phyloP scores from a whole-genome alignment of 2,797 vertebrate genomes.

The Xerus rutilus region DNA sequence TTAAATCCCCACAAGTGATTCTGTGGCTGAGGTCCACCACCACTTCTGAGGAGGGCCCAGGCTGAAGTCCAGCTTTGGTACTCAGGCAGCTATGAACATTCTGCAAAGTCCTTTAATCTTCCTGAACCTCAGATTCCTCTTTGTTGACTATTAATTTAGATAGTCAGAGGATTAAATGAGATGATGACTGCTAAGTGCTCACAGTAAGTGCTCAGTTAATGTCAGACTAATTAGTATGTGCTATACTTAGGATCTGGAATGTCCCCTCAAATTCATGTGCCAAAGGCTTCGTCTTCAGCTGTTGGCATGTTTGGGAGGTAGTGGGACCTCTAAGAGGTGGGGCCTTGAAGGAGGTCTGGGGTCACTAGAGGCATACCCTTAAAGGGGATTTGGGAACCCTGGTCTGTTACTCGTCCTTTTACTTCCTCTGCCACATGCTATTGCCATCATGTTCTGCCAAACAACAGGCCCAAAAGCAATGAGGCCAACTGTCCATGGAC shows the following conservation, averaged over 20 bases:
- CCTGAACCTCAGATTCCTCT: not conserved
- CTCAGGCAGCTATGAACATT: not conserved
- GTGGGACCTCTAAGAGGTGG: not conserved
- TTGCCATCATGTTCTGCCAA: not conserved
- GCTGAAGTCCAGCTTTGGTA: not conserved
- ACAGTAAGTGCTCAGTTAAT: not conserved
- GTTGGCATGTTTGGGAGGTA: no score
- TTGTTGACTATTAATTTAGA: not conserved
- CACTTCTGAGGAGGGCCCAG: not conserved
- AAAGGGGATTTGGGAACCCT: no score
- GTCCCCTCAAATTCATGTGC: not conserved
- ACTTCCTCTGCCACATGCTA: not conserved
- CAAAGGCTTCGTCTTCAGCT: not conserved
- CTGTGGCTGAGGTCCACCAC: not conserved
- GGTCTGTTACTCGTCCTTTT: not conserved
- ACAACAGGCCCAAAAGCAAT: not conserved
- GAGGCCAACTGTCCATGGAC: not conserved
- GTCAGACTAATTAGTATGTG: not conserved
- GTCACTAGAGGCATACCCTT: not conserved
- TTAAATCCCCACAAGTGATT: not conserved
- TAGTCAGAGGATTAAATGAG: not conserved
- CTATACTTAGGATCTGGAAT: not conserved
- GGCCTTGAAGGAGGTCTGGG: not conserved
- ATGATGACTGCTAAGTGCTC: not conserved
- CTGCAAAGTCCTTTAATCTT: not conserved